Evolutionary conservation across 2,113 vertebrate genomes (phyloP), one percentile per base, ranked within the genome.

Genomic region (Dipodomys ordii): DNA sequence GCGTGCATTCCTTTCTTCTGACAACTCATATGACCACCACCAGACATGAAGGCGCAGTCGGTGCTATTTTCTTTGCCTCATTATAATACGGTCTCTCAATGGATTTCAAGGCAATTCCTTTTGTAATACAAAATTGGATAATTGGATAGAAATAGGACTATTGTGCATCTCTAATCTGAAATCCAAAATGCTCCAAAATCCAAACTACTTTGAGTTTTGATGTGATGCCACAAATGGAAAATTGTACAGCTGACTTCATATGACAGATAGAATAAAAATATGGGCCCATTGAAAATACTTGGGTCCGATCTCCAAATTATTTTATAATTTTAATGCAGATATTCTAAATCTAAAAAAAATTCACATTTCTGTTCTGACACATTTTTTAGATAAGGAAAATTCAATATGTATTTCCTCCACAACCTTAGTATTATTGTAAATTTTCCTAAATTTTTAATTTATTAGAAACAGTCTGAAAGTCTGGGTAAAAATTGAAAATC

Each of bases 361-460:
- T 9, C 16, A 16, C 18, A 74, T n/a, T n/a, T 74, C 60, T 69
- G 3, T 11, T 68, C 12, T 62, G 30, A 53, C 35, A 15, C 4
- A 64, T 10, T 25, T 78, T 88, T 83, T 7, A 32, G 10, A 39
- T 88, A 35, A 44, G 68, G 46, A 44, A 35, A 9, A 35, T 7
- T 57, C 15, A 81, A 13, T 2, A 13, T 76, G 1, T 44, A 27
- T 84, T 65, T 88, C 68, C 4, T 81, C 28, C n/a, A 23, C 57
- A 39, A 22, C 53, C 73, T 64, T 23, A 89, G 23, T 2, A 22
- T 25, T 53, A 6, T 73, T 53, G 7, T 73, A 39, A 88, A 16
- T 15, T 81, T 83, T 90, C 77, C 64, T 87, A 65, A 81, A 78
- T 73, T 49, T 87, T 78, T 53, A 88, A 2, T 73, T 80, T 88